These are phyloP conservation scores for Cephus nigrinus DNA, from an alignment of 2,888 invertebrate species.

Conservation along the genomic window DNA sequence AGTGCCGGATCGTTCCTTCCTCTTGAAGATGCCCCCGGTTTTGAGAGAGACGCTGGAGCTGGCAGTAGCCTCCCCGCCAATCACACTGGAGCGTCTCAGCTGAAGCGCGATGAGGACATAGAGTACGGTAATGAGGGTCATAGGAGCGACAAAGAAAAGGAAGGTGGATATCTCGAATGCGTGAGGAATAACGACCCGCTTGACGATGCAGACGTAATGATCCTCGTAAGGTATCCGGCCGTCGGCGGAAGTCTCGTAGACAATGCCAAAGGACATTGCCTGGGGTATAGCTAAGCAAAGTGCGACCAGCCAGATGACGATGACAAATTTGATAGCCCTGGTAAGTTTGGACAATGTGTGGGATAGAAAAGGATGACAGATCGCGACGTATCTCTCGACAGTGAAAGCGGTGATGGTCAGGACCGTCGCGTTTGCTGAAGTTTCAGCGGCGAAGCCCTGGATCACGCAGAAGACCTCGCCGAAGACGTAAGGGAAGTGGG, in stretches of 20 bases:
- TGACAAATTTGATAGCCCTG: constrained; percentile 81
- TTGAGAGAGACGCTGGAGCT: constrained; percentile 62
- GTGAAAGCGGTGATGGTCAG: constrained; percentile 92
- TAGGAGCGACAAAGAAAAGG: constrained; percentile 72
- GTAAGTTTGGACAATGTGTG: constrained; percentile 87
- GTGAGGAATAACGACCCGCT: constrained; percentile 62
- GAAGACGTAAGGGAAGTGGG: constrained; percentile 86
- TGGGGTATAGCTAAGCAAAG: constrained; percentile 81
- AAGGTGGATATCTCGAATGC: constrained; percentile 70
- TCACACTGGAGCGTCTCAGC: constrained; percentile 58
- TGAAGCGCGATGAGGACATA: constrained; percentile 68
- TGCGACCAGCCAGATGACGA: constrained; percentile 81
- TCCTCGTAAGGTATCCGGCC: constrained; percentile 38
- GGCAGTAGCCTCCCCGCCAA: constrained; percentile 47
- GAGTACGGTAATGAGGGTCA: constrained; percentile 71
- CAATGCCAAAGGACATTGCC: constrained; percentile 84
- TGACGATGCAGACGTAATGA: constrained; percentile 59
- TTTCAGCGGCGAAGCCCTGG: constrained; percentile 83
- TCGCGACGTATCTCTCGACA: constrained; percentile 88
- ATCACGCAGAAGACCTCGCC: constrained; percentile 84
- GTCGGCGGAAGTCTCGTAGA: constrained; percentile 65
- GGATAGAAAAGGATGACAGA: constrained; percentile 86
- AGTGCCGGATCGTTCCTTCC: constrained; percentile 19
- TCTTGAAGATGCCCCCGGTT: constrained; percentile 38
- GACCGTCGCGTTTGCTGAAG: constrained; percentile 88